Evolutionary conservation across 1,140 invertebrate species (phyloP), one percentile per base, ranked within the genome.

Genomic region (Hyles euphorbiae): DNA sequence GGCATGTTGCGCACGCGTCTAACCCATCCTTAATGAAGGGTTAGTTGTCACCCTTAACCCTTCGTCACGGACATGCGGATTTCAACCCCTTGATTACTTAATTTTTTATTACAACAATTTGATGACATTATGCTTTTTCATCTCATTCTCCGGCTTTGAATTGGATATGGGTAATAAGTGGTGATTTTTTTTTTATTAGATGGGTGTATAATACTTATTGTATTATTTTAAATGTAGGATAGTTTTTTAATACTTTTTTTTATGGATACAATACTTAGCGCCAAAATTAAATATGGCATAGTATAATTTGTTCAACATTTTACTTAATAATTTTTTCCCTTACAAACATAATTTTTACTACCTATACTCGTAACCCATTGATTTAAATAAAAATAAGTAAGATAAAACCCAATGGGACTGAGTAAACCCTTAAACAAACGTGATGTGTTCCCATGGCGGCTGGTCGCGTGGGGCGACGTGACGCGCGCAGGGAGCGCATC

Each of bases 401-500:
- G 46, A 4, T 48, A 48, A 7, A 5, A 40, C 36, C 36, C 0
- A 40, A 8, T 40, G 8, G 4, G 36, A 40, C 5, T 40, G 5
- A 40, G 36, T 40, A 56, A 56, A 55, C 61, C 63, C 49, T 58
- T 65, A 74, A 71, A 72, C 66, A 67, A 67, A 66, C 67, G 63
- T 68, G 61, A 70, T 61, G 61, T 74, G 69, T 76, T 68, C 78
- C 74, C 75, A 72, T 73, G 67, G 53, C 72, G 72, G 75, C 72
- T 72, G 72, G 70, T 68, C 61, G 81, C 76, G 81, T 83, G 84
- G 81, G 84, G 84, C 78, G 78, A 69, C 70, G 70, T 79, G 79
- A 82, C 81, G 83, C 77, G 82, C 64, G 69, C 70, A 76, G 81
- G 79, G 79, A 68, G 72, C 75, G 75, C 70, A 70, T 72, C 70